Percentiles rank a stretch among this genome's conserved stretches.
These are phyloP conservation scores for Anolis apletophallus DNA, from an alignment of 2,797 vertebrate genomes.

Conservation along the genomic window DNA sequence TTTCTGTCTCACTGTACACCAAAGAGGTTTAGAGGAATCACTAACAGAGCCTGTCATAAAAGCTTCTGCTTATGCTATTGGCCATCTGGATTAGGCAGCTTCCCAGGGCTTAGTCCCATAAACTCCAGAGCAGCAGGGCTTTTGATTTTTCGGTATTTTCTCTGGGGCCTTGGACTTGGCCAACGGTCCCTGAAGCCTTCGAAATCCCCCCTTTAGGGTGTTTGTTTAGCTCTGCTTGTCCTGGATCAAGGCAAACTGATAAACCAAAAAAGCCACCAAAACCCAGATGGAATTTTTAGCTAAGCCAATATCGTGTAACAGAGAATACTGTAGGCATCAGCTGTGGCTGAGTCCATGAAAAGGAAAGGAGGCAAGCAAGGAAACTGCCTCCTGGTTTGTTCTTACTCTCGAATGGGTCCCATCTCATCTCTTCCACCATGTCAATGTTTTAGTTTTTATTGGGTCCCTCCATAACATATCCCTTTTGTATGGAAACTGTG, in stretches of 20 bases:
- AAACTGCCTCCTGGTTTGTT: neutral
- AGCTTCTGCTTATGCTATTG: conserved; percentile 3
- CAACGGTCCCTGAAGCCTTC: neutral
- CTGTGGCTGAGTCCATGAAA: neutral
- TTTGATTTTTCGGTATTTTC: no score
- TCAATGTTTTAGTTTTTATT: neutral
- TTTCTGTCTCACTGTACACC: neutral
- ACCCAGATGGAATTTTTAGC: neutral
- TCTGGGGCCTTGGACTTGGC: neutral
- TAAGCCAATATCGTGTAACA: neutral
- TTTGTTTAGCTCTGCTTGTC: neutral
- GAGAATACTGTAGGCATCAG: neutral
- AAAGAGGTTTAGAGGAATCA: neutral
- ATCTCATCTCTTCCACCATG: neutral
- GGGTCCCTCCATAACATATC: neutral
- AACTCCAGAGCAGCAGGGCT: neutral
- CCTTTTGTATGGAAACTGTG: neutral
- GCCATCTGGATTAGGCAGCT: conserved; percentile 8
- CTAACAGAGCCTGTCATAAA: neutral
- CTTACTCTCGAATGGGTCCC: neutral
- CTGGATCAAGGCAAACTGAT: neutral
- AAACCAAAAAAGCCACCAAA: no score
- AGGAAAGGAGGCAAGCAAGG: neutral
- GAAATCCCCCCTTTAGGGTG: neutral
- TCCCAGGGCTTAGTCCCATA: neutral